phyloP scores from a whole-genome alignment of 2,888 invertebrate genomes.

The Germaria angustata region DNA sequence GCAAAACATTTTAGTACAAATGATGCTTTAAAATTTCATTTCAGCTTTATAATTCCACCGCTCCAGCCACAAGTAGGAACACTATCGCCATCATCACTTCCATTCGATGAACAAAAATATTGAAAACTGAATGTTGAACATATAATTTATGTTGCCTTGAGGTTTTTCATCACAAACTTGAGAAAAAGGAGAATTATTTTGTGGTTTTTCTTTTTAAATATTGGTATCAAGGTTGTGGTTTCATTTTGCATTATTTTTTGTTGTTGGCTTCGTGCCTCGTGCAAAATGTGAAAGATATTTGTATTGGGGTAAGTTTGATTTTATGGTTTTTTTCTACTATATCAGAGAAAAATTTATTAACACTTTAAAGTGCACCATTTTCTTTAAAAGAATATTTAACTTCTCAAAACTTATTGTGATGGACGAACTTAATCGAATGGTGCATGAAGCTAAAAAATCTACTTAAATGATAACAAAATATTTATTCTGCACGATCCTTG shows the following conservation, averaged over 20 bases:
- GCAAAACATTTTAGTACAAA: slow-evolving; percentile 61
- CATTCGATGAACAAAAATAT: slow-evolving; percentile 29
- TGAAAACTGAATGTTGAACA: slow-evolving; percentile 45
- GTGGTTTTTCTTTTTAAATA: slow-evolving; percentile 50
- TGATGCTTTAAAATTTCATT: slow-evolving; percentile 53
- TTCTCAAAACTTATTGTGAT: no score
- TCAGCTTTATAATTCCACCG: background rate
- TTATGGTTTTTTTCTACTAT: background rate
- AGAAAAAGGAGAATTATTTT: slow-evolving; percentile 9
- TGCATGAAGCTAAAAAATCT: no score
- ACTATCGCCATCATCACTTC: slow-evolving; percentile 25
- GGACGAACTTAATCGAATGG: no score
- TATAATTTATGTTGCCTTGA: slow-evolving; percentile 54
- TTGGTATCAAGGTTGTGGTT: slow-evolving; percentile 44
- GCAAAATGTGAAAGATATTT: background rate
- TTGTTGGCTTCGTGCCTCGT: background rate
- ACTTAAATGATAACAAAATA: no score
- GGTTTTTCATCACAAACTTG: slow-evolving; percentile 39
- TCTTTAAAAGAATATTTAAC: background rate
- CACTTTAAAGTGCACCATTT: background rate
- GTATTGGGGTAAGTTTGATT: background rate
- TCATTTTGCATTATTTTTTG: background rate
- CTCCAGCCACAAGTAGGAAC: background rate
- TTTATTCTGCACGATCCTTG: no score
- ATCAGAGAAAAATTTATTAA: background rate